These are phyloP conservation scores for Allolobophora icterica DNA, from an alignment of 2,888 invertebrate species.

Conservation along the genomic window DNA sequence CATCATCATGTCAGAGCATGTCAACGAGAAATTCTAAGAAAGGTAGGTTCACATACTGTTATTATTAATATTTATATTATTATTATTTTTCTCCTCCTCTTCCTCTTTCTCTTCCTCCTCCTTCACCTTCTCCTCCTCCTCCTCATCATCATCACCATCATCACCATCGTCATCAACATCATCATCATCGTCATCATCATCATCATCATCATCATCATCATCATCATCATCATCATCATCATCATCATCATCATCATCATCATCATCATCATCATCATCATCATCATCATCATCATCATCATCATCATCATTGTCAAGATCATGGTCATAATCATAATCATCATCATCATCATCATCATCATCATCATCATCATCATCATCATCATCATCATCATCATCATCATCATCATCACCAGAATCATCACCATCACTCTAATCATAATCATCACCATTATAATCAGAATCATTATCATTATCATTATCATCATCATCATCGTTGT, in stretches of 20 bases:
- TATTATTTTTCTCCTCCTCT: too few relatives aligned
- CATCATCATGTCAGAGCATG: neutral
- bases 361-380: conserved; percentile 28
- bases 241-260: conserved; percentile 32
- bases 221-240: conserved; percentile 9
- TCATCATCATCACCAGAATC: too few relatives aligned
- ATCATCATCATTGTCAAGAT: conserved; percentile 40
- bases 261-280: conserved; percentile 32
- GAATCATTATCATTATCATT: too few relatives aligned
- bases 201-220: too few relatives aligned
- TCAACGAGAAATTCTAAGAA: neutral
- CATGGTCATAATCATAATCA: conserved; percentile 33
- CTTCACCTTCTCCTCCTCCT: too few relatives aligned
- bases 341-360: conserved; percentile 29
- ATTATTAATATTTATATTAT: neutral
- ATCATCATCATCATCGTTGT: too few relatives aligned
- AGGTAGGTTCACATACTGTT: neutral
- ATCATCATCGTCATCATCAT: neutral
- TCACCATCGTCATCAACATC: neutral
- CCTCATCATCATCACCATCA: too few relatives aligned
- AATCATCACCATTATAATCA: too few relatives aligned
- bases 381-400: neutral
- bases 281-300: conserved; percentile 34
- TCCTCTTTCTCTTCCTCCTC: too few relatives aligned
- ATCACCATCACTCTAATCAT: too few relatives aligned